These are phyloP conservation scores for Acinonyx jubatus DNA, from an alignment of 2,113 vertebrate genomes.

Conservation along the genomic window DNA sequence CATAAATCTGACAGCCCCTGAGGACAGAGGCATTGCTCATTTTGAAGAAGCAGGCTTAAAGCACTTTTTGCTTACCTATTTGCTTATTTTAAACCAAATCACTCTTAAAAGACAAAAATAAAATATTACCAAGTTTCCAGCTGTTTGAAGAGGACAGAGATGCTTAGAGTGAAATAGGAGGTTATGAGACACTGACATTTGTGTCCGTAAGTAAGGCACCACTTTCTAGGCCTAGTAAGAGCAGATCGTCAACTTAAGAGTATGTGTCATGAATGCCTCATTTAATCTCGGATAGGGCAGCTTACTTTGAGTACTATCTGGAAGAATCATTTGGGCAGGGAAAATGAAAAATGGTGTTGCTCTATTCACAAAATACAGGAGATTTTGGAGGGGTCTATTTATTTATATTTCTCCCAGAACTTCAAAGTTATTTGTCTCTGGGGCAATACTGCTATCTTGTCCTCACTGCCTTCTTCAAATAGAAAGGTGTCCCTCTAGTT, in stretches of 20 bases:
- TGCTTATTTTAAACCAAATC: slow-evolving; percentile 48
- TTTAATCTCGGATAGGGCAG: not conserved
- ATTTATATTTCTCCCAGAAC: not conserved
- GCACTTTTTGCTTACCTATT: slow-evolving; percentile 44
- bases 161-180: not conserved
- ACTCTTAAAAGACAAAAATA: slow-evolving; percentile 23
- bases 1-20: slow-evolving; percentile 62
- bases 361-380: not conserved
- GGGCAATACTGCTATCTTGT: not conserved
- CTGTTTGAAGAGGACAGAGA: not conserved
- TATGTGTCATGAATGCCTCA: not conserved
- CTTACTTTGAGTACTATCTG: not conserved
- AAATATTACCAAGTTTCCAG: not conserved
- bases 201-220: not conserved
- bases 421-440: not conserved
- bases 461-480: not conserved
- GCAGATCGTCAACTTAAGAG: slow-evolving; percentile 22
- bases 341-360: not conserved
- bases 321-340: slow-evolving; percentile 14
- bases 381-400: not conserved
- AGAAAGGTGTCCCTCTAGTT: not conserved
- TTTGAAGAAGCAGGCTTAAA: slow-evolving; percentile 33
- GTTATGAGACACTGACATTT: not conserved
- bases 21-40: slow-evolving; percentile 24
- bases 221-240: slow-evolving; percentile 14